Evolutionary conservation across 2,113 vertebrate species (phyloP).

Genomic region (Syngnathoides biaculeatus): DNA sequence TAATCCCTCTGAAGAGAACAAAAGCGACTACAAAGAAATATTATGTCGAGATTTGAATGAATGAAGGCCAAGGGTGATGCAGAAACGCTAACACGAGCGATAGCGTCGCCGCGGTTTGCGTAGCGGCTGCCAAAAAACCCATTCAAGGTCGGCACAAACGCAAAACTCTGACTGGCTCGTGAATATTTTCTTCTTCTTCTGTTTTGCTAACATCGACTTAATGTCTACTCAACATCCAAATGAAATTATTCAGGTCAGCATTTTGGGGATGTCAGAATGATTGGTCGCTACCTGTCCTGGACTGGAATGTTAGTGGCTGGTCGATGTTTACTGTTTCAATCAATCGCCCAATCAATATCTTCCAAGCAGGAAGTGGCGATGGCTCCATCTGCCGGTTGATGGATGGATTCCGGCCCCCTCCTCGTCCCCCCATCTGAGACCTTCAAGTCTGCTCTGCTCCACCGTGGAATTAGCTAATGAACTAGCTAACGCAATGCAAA

Average conservation of each 20-base stretch:
- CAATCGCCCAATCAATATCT: constrained; percentile 68
- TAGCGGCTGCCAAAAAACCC: too few species aligned
- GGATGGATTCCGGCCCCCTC: constrained; percentile 18
- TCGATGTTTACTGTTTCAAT: constrained; percentile 52
- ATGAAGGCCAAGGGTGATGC: not conserved
- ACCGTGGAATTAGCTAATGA: too few species aligned
- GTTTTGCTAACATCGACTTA: too few species aligned
- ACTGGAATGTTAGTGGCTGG: too few species aligned
- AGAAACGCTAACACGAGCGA: not conserved
- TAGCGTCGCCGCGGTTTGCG: not conserved
- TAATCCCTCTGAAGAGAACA: not conserved
- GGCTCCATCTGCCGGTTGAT: constrained; percentile 30
- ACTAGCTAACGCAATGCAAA: too few species aligned
- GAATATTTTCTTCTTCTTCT: too few species aligned
- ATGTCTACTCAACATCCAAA: too few species aligned
- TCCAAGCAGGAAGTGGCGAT: constrained; percentile 19
- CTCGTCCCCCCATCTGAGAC: constrained; percentile 8
- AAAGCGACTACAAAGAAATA: not conserved
- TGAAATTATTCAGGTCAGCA: too few species aligned
- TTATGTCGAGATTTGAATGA: not conserved
- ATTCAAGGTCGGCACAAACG: too few species aligned
- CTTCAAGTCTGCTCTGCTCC: not conserved
- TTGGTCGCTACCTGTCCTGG: too few species aligned
- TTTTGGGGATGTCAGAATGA: too few species aligned
- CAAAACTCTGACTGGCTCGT: too few species aligned